Base-by-base conservation (phyloP, 1,140 invertebrate species). In the Drosophila erecta region DNA sequence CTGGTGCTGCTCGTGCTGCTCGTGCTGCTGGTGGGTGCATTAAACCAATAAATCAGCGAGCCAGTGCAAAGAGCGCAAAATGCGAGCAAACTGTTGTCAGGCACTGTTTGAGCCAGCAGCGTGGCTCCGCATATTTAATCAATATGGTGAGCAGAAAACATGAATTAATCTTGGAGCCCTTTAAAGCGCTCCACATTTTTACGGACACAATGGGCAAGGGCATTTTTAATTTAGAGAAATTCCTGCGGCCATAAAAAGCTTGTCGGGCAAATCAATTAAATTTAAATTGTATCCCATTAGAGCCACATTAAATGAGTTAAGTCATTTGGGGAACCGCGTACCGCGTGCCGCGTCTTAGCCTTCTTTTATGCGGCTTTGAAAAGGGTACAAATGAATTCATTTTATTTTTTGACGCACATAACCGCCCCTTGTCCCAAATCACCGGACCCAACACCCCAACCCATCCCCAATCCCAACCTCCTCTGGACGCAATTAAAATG, bases 211-310 rank as follows among this genome's bases (percentile, higher is more conserved):
- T 7, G 43, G 64, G 67, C 64, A 72, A 59, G 60, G 77, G 75
- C 69, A 79, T 86, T 86, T 84, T 86, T 87, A 86, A 86, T 86
- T 87, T 86, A 59, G 74, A 75, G 76, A 86, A 86, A 87, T 87
- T 85, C 67, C 69, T 83, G 79, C 56, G 79, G 84, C 51, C 79
- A 76, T 87, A 87, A 89, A 87, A 86, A 81, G 61, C 61, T 89
- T 79, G 83, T 77, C 56, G 58, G 77, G 66, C 85, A 90, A 87
- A 89, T 89, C 84, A 89, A 89, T 89, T 89, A 89, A 89, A 89
- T 89, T 90, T 90, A 89, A 89, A 89, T 89, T 89, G 85, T 85
- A 84, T 80, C 84, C 85, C 84, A 90, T 89, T 89, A 89, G 84
- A 89, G 84, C 65, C 80, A 83, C 85, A 84, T 89, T 87, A 87